Conservation (phyloP, 2,797 vertebrate species). For the Furcifer pardalis region DNA sequence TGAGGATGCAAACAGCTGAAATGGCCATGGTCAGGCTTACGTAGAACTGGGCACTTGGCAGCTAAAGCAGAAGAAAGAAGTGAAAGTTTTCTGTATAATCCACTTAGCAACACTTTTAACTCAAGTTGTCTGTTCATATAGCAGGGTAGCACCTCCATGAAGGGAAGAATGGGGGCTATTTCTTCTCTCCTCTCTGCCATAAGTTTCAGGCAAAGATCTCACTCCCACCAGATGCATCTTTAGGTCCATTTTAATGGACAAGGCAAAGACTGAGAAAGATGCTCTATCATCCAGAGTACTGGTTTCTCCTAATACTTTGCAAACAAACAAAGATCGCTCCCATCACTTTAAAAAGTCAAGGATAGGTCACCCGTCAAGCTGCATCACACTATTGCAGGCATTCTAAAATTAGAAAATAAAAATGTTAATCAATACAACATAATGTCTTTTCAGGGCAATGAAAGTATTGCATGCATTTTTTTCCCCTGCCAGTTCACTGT, state of each 20-base stretch:
- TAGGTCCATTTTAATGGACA: not conserved
- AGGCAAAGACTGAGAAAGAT: not conserved
- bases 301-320: too few relatives aligned
- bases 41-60: conserved; percentile 73
- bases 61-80: conserved; percentile 66
- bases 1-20: conserved; percentile 74
- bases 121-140: not conserved
- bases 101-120: not conserved
- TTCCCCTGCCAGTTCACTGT: too few relatives aligned
- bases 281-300: not conserved
- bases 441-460: too few relatives aligned
- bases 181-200: not conserved
- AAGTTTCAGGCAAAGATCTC: not conserved
- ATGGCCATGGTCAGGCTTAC: conserved; percentile 54
- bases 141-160: not conserved
- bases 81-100: not conserved
- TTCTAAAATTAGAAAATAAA: too few relatives aligned
- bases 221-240: not conserved
- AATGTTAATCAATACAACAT: not conserved
- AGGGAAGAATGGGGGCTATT: not conserved
- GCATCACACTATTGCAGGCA: not conserved
- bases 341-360: not conserved
- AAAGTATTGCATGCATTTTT: not conserved
- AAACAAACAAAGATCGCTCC: not conserved
- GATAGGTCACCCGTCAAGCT: not conserved